These are phyloP conservation scores for Brachionus koreanus DNA, from an alignment of 1,140 invertebrate species.

Conservation along the genomic window DNA sequence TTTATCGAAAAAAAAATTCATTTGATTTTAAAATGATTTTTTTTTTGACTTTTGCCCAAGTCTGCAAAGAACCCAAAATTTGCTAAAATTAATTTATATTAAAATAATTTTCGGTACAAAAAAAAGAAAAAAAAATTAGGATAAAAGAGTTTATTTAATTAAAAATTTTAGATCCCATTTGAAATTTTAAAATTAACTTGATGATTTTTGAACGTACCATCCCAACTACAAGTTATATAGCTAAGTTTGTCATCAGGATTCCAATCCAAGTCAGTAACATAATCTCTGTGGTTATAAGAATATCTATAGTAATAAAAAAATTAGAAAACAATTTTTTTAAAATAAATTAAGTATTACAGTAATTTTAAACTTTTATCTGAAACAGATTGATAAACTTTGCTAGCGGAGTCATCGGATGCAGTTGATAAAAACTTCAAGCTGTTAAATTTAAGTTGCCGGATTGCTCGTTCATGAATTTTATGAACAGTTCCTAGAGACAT, in stretches of 20 bases:
- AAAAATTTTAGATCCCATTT: constrained; percentile 5
- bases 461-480: constrained; percentile 16
- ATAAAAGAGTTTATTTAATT: background rate
- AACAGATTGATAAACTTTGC: background rate
- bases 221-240: constrained; percentile 36
- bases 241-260: background rate
- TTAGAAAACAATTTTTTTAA: background rate
- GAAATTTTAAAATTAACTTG: background rate
- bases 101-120: too few relatives aligned
- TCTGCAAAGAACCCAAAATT: too few relatives aligned
- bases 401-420: constrained; percentile 5
- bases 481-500: too few relatives aligned
- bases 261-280: constrained; percentile 33
- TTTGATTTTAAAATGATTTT: too few relatives aligned
- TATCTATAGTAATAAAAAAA: background rate
- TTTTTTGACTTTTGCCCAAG: too few relatives aligned
- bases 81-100: too few relatives aligned
- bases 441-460: constrained; percentile 7
- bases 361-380: background rate
- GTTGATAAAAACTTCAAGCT: background rate
- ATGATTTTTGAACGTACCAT: constrained; percentile 13
- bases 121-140: too few relatives aligned
- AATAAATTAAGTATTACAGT: background rate
- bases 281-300: constrained; percentile 6
- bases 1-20: too few relatives aligned